A percentile compares a stretch with the other conserved stretches of the same genome.
phyloP scores from a whole-genome alignment of 2,888 invertebrate species.

The Muschampia staudingeri region DNA sequence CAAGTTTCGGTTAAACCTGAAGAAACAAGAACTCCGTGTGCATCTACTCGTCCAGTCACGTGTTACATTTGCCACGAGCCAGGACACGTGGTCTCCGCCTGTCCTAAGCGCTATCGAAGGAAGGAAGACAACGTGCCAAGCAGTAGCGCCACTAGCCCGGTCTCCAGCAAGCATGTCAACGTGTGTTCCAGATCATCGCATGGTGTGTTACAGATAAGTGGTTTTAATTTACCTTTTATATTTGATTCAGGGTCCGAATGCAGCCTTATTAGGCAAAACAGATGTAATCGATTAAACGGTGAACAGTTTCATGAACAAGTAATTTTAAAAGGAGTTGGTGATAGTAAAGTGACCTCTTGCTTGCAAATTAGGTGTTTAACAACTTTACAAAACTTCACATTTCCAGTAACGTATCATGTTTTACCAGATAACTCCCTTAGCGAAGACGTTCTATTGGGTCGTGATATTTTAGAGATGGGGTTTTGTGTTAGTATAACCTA shows the following conservation, averaged over 20 bases:
- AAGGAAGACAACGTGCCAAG: constrained; percentile 22
- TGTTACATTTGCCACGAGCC: background rate
- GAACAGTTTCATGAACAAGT: constrained; percentile 32
- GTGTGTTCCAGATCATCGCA: background rate
- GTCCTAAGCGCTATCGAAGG: constrained; percentile 34
- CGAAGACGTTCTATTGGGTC: background rate
- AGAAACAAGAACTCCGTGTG: no score
- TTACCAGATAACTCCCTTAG: background rate
- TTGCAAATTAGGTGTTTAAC: constrained; percentile 22
- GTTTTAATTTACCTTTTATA: constrained; percentile 36
- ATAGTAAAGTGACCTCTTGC: background rate
- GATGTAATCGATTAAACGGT: constrained; percentile 1
- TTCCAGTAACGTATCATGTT: background rate
- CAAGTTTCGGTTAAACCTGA: no score
- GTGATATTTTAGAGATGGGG: background rate
- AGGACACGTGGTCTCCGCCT: constrained; percentile 28
- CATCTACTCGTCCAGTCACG: no score
- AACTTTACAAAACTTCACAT: background rate
- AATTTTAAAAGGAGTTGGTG: constrained; percentile 23
- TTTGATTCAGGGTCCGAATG: constrained; percentile 52
- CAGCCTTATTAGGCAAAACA: constrained; percentile 38
- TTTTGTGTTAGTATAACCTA: background rate
- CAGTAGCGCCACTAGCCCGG: background rate
- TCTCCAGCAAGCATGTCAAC: constrained; percentile 36
- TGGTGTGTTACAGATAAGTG: constrained; percentile 36